Base-by-base conservation (phyloP, 2,113 vertebrate genomes). In the Ptilorrhoa leucosticta region DNA sequence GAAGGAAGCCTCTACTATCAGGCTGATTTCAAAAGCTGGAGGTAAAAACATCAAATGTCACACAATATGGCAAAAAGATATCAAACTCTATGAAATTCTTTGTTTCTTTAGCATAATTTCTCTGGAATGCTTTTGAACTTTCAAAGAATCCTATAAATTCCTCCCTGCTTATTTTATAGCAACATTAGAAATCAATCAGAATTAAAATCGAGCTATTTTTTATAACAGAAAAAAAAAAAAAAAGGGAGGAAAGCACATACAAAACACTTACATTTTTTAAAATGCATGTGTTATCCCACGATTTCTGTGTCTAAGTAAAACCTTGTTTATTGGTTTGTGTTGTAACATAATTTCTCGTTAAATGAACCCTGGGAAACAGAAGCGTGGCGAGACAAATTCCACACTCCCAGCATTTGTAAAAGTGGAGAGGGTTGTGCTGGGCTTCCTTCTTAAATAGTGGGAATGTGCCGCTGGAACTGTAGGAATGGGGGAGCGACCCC, bases 1-100 rank as follows among this genome's bases (percentile, higher is more conserved):
- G 75, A 80, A 83, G 72, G 88, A 70, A 83, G 56, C 15, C 48
- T 92, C 68, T 58, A 3, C 60, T 77, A 53, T 58, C 37, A 39
- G 68, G 18, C 58, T 80, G 68, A 88, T 89, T 94, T 90, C 89
- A 81, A 86, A 96, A 83, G 47, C 86, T 90, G 47, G 69, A 87
- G 69, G 91, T 94, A 77, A 91, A 93, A 93, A 60, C 77, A 92
- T 88, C 92, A 90, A 88, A 91, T 77, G 79, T 73, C 68, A 58
- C 48, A 56, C 44, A 93, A 64, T 42, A 57, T 8, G 37, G 56
- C 39, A 90, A 81, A 95, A 73, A 44, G 3, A 8, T 13, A 60
- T 72, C 48, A 63, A 68, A 60, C 24, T 51, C 40, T 20, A 12
- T 37, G 82, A n/a, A 90, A 71, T 53, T 48, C n/a, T 80, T 91